Percentiles rank a stretch among this genome's conserved stretches.
Evolutionary conservation across 1,140 invertebrate genomes (phyloP).

Genomic region (Drosophila arizonae): DNA sequence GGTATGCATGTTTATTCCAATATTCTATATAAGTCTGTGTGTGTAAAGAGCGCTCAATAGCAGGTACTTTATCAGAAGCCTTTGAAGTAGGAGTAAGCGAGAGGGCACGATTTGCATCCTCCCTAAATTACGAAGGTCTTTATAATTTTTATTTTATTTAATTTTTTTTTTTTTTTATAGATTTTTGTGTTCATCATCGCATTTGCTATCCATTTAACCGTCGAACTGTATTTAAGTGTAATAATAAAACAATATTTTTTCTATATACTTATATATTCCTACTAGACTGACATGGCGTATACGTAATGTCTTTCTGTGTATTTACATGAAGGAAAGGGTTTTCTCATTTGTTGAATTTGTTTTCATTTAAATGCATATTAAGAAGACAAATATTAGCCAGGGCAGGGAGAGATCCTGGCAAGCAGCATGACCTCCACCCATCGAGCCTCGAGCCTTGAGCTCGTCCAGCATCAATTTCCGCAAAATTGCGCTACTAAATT

Average conservation of each 20-base stretch:
- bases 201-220: neutral
- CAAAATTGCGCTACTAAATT: slow-evolving; percentile 77
- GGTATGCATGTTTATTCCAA: neutral
- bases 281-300: neutral
- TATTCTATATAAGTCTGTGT: too few relatives aligned
- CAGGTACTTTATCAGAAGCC: too few relatives aligned
- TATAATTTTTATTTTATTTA: too few relatives aligned
- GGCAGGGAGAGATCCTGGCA: neutral
- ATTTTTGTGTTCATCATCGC: too few relatives aligned
- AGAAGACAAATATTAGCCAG: neutral
- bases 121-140: neutral
- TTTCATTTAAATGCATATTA: slow-evolving; percentile 39
- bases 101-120: neutral
- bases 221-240: too few relatives aligned
- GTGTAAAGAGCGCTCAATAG: too few relatives aligned
- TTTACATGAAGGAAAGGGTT: slow-evolving; percentile 6
- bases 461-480: slow-evolving; percentile 64
- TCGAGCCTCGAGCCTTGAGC: neutral
- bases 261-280: too few relatives aligned
- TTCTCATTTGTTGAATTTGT: neutral
- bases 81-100: neutral
- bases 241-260: too few relatives aligned
- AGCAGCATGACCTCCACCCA: neutral
- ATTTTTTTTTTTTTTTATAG: too few relatives aligned
- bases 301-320: neutral